These are phyloP conservation scores for Enteromius anoplus DNA, from an alignment of 2,797 vertebrate species.

Conservation along the genomic window DNA sequence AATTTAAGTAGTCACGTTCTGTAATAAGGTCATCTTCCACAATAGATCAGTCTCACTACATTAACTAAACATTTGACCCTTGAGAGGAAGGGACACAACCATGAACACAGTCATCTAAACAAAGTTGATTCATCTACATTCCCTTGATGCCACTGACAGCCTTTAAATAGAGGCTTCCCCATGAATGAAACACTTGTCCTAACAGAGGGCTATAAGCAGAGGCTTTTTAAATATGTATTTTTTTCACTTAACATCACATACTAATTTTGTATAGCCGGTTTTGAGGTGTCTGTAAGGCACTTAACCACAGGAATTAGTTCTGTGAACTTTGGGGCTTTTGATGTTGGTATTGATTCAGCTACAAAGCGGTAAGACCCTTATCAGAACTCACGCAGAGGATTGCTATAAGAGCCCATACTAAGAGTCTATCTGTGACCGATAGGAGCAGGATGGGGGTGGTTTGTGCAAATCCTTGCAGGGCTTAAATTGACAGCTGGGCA, in stretches of 20 bases:
- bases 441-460: conserved; percentile 37
- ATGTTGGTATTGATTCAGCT: conserved; percentile 83
- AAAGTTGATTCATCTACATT: conserved; percentile 32
- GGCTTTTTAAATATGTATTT: neutral
- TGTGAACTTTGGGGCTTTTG: conserved; percentile 47
- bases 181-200: conserved; percentile 8
- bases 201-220: neutral
- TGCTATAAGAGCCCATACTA: conserved; percentile 44
- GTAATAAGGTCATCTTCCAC: conserved; percentile 60
- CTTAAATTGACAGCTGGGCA: conserved; percentile 87
- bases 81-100: conserved; percentile 24
- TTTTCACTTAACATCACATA: neutral
- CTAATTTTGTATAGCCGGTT: neutral
- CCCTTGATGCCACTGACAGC: conserved; percentile 11
- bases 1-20: conserved; percentile 63
- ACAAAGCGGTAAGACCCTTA: conserved; percentile 93
- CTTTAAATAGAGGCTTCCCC: neutral
- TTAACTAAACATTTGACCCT: conserved; percentile 57
- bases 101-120: conserved; percentile 30
- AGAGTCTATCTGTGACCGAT: conserved; percentile 46
- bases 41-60: conserved; percentile 45
- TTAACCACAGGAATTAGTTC: conserved; percentile 33
- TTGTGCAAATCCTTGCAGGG: conserved; percentile 62
- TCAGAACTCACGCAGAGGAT: conserved; percentile 75
- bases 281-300: conserved; percentile 2